A percentile compares a stretch with the other conserved stretches of the same genome.
Conservation (phyloP, 2,797 vertebrate genomes). For the Coregonus ussuriensis region DNA sequence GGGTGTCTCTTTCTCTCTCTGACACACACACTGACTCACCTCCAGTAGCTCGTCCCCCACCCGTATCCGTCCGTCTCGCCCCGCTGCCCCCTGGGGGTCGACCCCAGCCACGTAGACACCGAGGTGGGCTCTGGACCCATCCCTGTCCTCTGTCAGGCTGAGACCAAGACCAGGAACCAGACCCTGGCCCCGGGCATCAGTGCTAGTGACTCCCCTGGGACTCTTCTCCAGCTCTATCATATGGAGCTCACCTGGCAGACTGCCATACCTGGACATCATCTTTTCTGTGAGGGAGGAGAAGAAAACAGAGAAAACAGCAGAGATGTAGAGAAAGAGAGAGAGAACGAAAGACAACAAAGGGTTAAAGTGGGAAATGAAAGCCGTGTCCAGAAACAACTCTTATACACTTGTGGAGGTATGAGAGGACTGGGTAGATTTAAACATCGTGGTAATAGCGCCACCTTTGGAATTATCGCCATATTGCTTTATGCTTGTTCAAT, state of each 20-base stretch:
- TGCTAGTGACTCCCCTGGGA: slow-evolving; percentile 72
- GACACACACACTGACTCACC: slow-evolving; percentile 68
- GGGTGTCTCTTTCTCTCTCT: background rate
- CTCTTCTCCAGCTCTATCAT: slow-evolving; percentile 92
- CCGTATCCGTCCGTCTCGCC: slow-evolving; percentile 84
- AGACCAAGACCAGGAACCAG: slow-evolving; percentile 86
- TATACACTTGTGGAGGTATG: too few relatives aligned
- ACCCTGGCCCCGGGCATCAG: slow-evolving; percentile 82
- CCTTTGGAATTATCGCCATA: too few relatives aligned
- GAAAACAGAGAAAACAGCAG: background rate
- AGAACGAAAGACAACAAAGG: background rate
- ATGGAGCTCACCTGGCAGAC: slow-evolving; percentile 84
- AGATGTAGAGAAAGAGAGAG: background rate
- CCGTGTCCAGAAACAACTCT: too few relatives aligned
- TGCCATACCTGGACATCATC: slow-evolving; percentile 86
- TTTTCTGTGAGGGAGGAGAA: slow-evolving; percentile 74
- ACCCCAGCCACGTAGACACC: slow-evolving; percentile 88
- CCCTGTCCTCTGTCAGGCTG: slow-evolving; percentile 86
- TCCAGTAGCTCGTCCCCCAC: slow-evolving; percentile 93
- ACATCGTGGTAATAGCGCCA: too few relatives aligned
- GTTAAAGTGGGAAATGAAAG: background rate
- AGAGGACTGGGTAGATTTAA: too few relatives aligned
- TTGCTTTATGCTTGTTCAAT: too few relatives aligned
- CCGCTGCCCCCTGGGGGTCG: slow-evolving; percentile 87
- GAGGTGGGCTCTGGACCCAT: slow-evolving; percentile 83